Conservation (phyloP, 2,113 vertebrate species). For the Tachuris rubrigastra region DNA sequence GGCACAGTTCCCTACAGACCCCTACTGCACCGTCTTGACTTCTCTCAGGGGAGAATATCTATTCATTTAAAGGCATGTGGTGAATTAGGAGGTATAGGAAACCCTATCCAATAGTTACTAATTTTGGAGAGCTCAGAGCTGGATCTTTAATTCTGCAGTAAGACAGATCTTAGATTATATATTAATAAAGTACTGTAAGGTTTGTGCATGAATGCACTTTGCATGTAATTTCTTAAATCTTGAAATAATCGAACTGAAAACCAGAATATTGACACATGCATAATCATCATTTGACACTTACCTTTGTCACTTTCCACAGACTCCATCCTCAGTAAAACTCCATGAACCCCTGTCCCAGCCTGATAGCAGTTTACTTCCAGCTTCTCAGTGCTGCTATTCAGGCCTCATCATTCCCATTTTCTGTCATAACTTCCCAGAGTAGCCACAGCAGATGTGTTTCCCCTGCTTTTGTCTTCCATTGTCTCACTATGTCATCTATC, state of each 20-base stretch:
- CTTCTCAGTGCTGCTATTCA: background rate
- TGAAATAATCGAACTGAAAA: background rate
- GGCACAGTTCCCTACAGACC: background rate
- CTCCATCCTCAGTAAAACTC: background rate
- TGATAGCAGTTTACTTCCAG: background rate
- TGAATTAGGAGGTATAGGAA: background rate
- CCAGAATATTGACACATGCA: background rate
- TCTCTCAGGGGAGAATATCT: background rate
- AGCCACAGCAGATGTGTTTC: fast-evolving
- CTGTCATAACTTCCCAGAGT: background rate
- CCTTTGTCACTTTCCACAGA: background rate
- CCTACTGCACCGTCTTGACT: background rate
- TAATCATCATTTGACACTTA: background rate
- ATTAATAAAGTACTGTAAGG: background rate
- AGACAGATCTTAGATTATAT: background rate
- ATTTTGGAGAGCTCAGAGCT: background rate
- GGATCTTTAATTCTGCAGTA: background rate
- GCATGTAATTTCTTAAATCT: background rate
- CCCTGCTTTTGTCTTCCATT: background rate
- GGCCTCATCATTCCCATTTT: background rate
- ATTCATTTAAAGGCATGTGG: background rate
- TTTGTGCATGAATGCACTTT: background rate
- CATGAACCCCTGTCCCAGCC: fast-evolving
- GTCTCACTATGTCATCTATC: background rate
- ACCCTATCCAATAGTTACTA: background rate